A percentile compares a stretch with the other conserved stretches of the same genome.
phyloP scores from a whole-genome alignment of 1,140 invertebrate species.

The Apocrypta bakeri region DNA sequence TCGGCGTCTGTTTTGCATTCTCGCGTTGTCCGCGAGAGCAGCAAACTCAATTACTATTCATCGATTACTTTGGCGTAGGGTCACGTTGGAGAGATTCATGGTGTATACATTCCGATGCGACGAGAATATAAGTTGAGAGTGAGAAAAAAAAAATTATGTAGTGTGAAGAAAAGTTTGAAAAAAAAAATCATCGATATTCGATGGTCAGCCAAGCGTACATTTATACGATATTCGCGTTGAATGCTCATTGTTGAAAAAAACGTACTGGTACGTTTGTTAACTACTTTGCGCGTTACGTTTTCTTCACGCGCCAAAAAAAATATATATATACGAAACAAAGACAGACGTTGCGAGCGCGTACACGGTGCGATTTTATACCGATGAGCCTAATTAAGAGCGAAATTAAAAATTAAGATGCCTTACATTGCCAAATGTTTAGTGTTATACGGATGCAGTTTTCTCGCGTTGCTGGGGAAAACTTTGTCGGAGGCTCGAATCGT shows the following conservation, averaged over 20 bases:
- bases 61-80: slow-evolving; percentile 30
- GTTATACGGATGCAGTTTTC: slow-evolving; percentile 40
- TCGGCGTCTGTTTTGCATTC: slow-evolving; percentile 20
- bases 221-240: slow-evolving; percentile 48
- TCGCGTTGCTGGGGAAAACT: slow-evolving; percentile 15
- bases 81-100: slow-evolving; percentile 32
- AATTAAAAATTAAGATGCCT: slow-evolving; percentile 60
- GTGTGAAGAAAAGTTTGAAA: background rate
- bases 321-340: background rate
- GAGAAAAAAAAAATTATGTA: slow-evolving; percentile 23
- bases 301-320: background rate
- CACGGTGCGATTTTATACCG: slow-evolving; percentile 14
- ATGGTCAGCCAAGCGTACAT: slow-evolving; percentile 22
- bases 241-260: slow-evolving; percentile 64
- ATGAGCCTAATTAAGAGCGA: slow-evolving; percentile 40
- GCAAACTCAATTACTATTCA: slow-evolving; percentile 38
- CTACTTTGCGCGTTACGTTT: slow-evolving; percentile 45
- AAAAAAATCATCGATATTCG: slow-evolving; percentile 33
- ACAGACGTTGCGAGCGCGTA: background rate
- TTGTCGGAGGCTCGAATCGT: slow-evolving; percentile 38
- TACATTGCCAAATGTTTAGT: slow-evolving; percentile 67
- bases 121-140: slow-evolving; percentile 11
- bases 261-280: slow-evolving; percentile 70
- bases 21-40: background rate
- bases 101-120: slow-evolving; percentile 55